Evolutionary conservation across 2,113 vertebrate genomes (phyloP), one percentile per base, ranked within the genome.

Genomic region (Pandion haliaetus): DNA sequence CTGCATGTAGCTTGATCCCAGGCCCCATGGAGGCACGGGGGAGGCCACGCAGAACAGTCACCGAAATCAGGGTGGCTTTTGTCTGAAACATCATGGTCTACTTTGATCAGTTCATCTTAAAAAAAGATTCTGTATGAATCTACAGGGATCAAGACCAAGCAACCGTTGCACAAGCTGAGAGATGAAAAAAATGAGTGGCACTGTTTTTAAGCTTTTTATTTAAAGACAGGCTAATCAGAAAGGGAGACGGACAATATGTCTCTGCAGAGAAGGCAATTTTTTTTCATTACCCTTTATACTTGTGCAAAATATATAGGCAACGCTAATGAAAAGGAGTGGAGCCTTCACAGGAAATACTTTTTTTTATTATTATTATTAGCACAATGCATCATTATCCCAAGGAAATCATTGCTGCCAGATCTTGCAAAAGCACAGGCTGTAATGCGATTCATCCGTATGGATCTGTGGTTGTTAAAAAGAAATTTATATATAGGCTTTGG

Each of bases 301-400:
- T 29, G 36, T 66, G 58, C 34, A 70, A 85, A 89, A 76, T 5
- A 13, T 25, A 29, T 1, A 6, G 70, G 59, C 66, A 66, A 2
- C 0, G 0, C 29, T 95, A 80, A 90, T 86, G 92, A 70, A 77
- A 88, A 86, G 66, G 59, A 95, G 88, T 1, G 2, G 78, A 61
- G 42, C 54, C 79, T 92, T 93, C 50, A 36, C 57, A 97, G 94
- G 97, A 97, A 95, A 61, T 28, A 40, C 52, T 79, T 67, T 84
- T 86, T 77, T 67, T 55, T 28, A 87, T 95, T 77, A 82, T 92
- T 95, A 91, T 96, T 94, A 38, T 28, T 61, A 92, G 78, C 83
- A 96, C 93, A 96, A 96, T 91, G 91, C 86, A 87, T 93, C 91
- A 28, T 97, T 95, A 97, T 93, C 66, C 83, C 14, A 3, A 94